Base-by-base conservation (phyloP, 2,888 invertebrate genomes). In the Eupithecia subumbrata region DNA sequence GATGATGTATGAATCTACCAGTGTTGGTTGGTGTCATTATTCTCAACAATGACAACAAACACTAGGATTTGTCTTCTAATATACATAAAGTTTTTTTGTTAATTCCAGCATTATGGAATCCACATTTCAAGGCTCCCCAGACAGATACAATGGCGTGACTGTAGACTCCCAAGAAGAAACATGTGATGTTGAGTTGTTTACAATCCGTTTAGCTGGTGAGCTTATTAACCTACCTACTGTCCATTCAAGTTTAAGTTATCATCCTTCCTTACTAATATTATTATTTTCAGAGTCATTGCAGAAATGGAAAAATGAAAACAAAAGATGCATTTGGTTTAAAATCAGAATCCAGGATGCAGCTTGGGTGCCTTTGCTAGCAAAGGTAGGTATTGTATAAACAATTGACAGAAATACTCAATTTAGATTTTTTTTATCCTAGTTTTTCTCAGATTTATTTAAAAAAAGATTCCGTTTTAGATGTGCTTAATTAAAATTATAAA, bases 251-350 rank as follows among this genome's bases (percentile, higher is more conserved):
- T 56, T 22, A 11, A 22, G 11, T 56, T 56, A n/a, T 25, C 22
- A 60, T 60, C 60, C 11, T 64, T 64, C 30, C 5, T 63, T 30
- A 34, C 8, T 22, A 8, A 14, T 8, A 18, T 64, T 64, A 18
- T 64, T 64, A 60, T 25, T 76, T 74, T 66, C 69, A 98, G 98
- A 95, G 82, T 98, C 98, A 0, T 86, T 98, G 48, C 90, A 93
- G 60, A 91, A 93, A 82, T 98, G 98, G 98, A 91, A 85, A 66
- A 90, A 94, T 64, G 95, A 95, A 72, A 95, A 96, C 16, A 96
- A 95, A 82, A 95, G 97, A 75, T 96, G 97, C 40, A 96, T 98
- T 82, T 98, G 98, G 98, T 98, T 98, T 87, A 96, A 96, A 87
- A 96, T 98, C 0, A 92, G 96, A 84, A 95, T 96, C 64, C 91